These are phyloP conservation scores for Hyperoplus lanceolatus DNA, from an alignment of 2,797 vertebrate genomes.

Conservation along the genomic window DNA sequence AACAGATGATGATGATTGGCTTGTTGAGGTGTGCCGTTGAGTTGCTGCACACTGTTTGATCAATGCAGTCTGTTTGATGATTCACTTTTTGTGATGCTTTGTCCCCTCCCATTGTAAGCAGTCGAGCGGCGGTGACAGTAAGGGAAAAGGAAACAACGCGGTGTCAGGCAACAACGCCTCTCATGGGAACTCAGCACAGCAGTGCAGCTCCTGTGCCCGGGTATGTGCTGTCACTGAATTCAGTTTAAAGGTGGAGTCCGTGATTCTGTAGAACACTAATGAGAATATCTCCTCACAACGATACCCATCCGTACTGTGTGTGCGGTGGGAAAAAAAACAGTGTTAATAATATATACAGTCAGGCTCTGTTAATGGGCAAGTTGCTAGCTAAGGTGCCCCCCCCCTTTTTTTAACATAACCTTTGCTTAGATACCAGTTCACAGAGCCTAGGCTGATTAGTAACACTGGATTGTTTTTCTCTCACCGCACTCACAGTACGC, in stretches of 20 bases:
- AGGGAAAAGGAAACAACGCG: constrained; percentile 80
- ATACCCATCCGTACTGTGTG: no score
- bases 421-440: no score
- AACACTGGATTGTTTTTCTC: no score
- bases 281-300: no score
- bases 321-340: no score
- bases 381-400: no score
- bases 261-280: no score
- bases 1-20: constrained; percentile 17
- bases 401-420: no score
- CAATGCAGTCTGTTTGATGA: constrained; percentile 34
- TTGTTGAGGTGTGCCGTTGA: neutral
- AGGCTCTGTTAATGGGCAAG: no score
- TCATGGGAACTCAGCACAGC: constrained; percentile 73
- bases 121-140: constrained; percentile 72
- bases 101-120: constrained; percentile 54
- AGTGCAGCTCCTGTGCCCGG: constrained; percentile 84
- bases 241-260: neutral
- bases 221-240: constrained; percentile 63
- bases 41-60: constrained; percentile 1
- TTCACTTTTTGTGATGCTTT: constrained; percentile 32
- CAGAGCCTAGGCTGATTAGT: no score
- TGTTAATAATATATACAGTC: no score
- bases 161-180: constrained; percentile 75
- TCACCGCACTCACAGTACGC: no score